Evolutionary conservation across 2,888 invertebrate species (phyloP).

Genomic region (Drosophila rubida): DNA sequence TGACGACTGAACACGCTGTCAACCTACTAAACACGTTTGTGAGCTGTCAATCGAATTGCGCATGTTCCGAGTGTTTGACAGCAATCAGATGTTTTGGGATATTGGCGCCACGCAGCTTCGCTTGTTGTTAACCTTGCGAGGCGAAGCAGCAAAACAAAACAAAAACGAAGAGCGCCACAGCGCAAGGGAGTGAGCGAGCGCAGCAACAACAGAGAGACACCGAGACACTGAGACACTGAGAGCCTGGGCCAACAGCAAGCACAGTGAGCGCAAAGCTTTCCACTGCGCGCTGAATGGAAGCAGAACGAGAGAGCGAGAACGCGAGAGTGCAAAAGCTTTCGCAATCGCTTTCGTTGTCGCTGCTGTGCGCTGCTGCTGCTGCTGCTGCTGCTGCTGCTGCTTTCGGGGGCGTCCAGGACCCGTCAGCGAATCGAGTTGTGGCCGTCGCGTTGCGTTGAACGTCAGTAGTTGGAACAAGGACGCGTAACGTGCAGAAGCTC

Average conservation of each 20-base stretch:
- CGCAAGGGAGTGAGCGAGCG: background rate
- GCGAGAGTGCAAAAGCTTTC: conserved; percentile 53
- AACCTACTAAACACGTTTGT: conserved; percentile 20
- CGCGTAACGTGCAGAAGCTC: conserved; percentile 81
- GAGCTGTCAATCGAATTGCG: conserved; percentile 47
- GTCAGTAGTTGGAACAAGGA: conserved; percentile 84
- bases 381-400: conserved; percentile 42
- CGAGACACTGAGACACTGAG: conserved; percentile 30
- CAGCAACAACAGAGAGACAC: conserved; percentile 18
- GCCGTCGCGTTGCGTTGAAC: conserved; percentile 64
- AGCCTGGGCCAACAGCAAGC: conserved; percentile 38
- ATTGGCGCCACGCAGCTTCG: conserved; percentile 66
- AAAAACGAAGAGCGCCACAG: conserved; percentile 54
- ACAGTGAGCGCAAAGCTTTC: conserved; percentile 44
- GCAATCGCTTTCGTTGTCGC: conserved; percentile 38
- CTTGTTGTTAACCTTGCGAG: conserved; percentile 71
- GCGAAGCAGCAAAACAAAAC: conserved; percentile 73
- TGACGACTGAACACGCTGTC: conserved; percentile 10
- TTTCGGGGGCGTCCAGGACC: conserved; percentile 82
- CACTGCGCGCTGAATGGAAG: conserved; percentile 67
- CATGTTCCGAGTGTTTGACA: conserved; percentile 68
- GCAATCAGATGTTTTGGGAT: conserved; percentile 75
- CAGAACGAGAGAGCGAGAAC: conserved; percentile 12
- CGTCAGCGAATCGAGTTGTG: conserved; percentile 75
- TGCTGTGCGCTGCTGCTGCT: conserved; percentile 21